Conservation (phyloP, 2,888 invertebrate species). For the Cremastinae sp. region DNA sequence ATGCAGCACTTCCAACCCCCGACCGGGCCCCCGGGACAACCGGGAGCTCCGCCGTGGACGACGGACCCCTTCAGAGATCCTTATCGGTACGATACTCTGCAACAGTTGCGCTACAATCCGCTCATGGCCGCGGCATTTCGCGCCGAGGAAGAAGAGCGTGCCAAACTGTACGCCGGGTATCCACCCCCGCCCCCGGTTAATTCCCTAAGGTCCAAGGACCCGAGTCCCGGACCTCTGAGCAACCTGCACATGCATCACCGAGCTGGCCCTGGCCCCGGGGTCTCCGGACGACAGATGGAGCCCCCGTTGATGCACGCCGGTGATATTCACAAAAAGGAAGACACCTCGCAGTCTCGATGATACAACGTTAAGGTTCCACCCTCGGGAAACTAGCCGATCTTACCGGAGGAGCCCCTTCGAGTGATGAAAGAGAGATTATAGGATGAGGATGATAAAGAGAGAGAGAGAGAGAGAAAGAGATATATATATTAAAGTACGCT, state of each 20-base stretch:
- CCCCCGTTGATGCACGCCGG: constrained; percentile 74
- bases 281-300: constrained; percentile 76
- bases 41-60: constrained; percentile 84
- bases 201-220: constrained; percentile 82
- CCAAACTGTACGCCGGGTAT: constrained; percentile 82
- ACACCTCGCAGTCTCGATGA: constrained; percentile 83
- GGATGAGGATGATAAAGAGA: constrained; percentile 1
- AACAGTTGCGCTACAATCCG: constrained; percentile 87
- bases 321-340: constrained; percentile 83
- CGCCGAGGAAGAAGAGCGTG: constrained; percentile 88
- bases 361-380: constrained; percentile 69
- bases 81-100: constrained; percentile 86
- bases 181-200: constrained; percentile 81
- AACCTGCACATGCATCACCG: constrained; percentile 82
- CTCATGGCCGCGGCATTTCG: constrained; percentile 88
- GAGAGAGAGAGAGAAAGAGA: not conserved
- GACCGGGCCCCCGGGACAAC: constrained; percentile 80
- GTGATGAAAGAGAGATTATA: constrained; percentile 53
- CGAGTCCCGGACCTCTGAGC: constrained; percentile 81
- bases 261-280: constrained; percentile 82
- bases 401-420: constrained; percentile 42
- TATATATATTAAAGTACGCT: not conserved
- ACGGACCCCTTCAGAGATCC: constrained; percentile 87
- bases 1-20: constrained; percentile 80
- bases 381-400: constrained; percentile 42